Conservation (phyloP, 2,888 invertebrate genomes). For the Lottia scabra region DNA sequence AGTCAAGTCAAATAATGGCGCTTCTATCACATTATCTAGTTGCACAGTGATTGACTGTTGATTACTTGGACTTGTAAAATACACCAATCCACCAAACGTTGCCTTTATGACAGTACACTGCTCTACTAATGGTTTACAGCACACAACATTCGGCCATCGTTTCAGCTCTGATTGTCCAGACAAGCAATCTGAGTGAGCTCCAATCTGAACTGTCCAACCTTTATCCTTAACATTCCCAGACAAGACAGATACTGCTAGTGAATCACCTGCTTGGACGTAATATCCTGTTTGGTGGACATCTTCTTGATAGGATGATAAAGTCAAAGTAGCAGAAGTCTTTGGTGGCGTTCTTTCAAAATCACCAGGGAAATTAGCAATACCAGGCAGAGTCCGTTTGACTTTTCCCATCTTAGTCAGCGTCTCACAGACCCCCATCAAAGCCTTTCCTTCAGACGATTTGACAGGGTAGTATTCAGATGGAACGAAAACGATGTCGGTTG, state of each 20-base stretch:
- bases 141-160: not conserved
- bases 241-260: not conserved
- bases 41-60: not conserved
- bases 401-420: not conserved
- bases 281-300: not conserved
- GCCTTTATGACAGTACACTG: not conserved
- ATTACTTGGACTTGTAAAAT: not conserved
- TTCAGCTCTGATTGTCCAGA: not conserved
- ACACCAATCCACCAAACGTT: not conserved
- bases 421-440: not conserved
- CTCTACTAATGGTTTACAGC: not conserved
- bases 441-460: not conserved
- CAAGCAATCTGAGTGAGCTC: not conserved
- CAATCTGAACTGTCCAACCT: not conserved
- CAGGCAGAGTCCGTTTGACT: not conserved
- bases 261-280: not conserved
- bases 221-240: not conserved
- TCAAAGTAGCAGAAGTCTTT: not conserved
- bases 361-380: not conserved
- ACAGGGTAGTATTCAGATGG: not conserved
- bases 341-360: not conserved
- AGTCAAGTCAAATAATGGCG: not conserved
- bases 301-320: not conserved
- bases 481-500: not conserved
- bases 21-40: not conserved